Evolutionary conservation across 2,888 invertebrate genomes (phyloP), one percentile per base, ranked within the genome.

Genomic region (Ectemnius lituratus): DNA sequence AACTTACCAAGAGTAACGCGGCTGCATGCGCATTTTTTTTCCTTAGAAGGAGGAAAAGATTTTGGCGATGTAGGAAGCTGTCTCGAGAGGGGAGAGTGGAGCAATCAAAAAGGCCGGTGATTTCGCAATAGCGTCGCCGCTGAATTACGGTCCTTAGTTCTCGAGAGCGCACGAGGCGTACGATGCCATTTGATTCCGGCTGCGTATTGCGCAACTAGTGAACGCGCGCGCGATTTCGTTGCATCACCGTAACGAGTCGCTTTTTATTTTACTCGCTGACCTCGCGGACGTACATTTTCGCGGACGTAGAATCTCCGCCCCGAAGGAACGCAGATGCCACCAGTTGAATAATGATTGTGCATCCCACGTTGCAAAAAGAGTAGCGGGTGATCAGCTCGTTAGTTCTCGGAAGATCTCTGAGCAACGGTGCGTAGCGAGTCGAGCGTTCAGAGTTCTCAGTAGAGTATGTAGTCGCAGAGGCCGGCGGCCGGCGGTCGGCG

Each of bases 131-230:
- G 52, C 52, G 16, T 37, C 52, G 2, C 52, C 37, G n/a, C n/a
- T 52, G 52, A 52, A 52, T 52, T 52, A 52, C 52, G 52, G 52
- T 52, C 52, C 52, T 52, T 52, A 37, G 37, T 11, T 37, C 37
- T 37, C 37, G 37, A 37, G 37, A 37, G 37, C 37, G 37, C 37
- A 37, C 6, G 52, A 52, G 52, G n/a, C 52, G 52, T 52, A 16
- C 52, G 52, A 16, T 52, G 52, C 52, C 14, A 52, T 52, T 52
- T 52, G 52, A 52, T 52, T 52, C 52, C 14, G 52, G n/a, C n/a
- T 52, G 37, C 37, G 52, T 13, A 16, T 52, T 52, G 52, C 52
- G 52, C 52, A 52, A 52, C 16, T 16, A 6, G 52, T 2, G 37
- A 6, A 11, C 37, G 8, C 37, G 5, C 37, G 37, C 52, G 52